Base-by-base conservation (phyloP, 92 coral and sea anemone genomes). In the Zoanthus gigantus region DNA sequence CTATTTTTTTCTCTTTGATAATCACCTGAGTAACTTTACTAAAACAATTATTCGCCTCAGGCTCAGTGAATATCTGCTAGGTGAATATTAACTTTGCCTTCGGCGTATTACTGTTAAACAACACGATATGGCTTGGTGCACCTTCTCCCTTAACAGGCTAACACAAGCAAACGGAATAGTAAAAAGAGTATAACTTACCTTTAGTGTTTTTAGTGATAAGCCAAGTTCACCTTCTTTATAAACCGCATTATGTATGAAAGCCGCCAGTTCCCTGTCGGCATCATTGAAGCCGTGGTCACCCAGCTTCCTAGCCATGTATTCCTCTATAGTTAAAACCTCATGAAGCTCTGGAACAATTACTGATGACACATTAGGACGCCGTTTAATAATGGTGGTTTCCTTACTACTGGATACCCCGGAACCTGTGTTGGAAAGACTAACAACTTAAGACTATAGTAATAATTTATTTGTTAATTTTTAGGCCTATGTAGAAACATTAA, bases 141-240 rank as follows among this genome's bases (percentile, higher is more conserved):
- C 12, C 9, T 50, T 23, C 12, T 50, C 56, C 14, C 72, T 23
- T 14, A 9, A 69, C 16, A 28, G 7, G 45, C 15, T 9, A 68
- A 29, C 16, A 9, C 13, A 31, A 31, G 0, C 74, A 69, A 69
- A 29, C 13, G 1, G 46, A 31, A 32, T 7, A 69, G 1, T 23
- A 6, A 69, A 69, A 34, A 69, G 1, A 67, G 31, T 29, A 69
- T 0, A 69, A 53, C 32, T 5, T 6, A 81, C 85, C 76, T 29
- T 44, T 5, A 81, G 44, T 29, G 13, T 47, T 60, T 23, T 71
- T 23, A 67, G 58, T n/a, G 74, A 75, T 61, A 81, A 66, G 14
- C 85, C 85, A 47, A 67, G 71, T 42, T 81, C 58, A 15, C 85
- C 85, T 29, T 81, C 85, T 45, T 29, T 47, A 58, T 45, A 81